A percentile compares a stretch with the other conserved stretches of the same genome.
Evolutionary conservation across 2,797 vertebrate genomes (phyloP).

Genomic region (Acipenser transmontanus): DNA sequence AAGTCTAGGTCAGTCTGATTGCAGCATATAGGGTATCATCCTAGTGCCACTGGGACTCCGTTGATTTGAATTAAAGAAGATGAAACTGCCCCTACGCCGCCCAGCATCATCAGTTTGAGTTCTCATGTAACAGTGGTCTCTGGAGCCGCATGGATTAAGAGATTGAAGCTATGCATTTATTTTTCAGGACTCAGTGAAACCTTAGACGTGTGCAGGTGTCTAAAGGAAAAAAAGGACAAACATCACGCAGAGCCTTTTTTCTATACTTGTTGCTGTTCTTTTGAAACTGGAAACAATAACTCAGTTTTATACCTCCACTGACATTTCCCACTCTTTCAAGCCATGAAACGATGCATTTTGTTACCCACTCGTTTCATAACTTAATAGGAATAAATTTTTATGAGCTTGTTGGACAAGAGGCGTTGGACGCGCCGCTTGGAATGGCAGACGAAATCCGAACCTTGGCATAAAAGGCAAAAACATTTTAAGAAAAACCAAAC

Average conservation of each 20-base stretch:
- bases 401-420: constrained; percentile 31
- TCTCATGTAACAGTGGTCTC: constrained; percentile 95
- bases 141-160: constrained; percentile 98
- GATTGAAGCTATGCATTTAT: constrained; percentile 95
- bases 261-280: constrained; percentile 72
- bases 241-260: constrained; percentile 53
- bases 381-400: constrained; percentile 48
- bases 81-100: constrained; percentile 78
- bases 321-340: constrained; percentile 67
- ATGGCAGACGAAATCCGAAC: constrained; percentile 13
- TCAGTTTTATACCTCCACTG: constrained; percentile 80
- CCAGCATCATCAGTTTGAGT: constrained; percentile 79
- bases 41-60: constrained; percentile 78
- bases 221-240: constrained; percentile 63
- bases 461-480: constrained; percentile 14
- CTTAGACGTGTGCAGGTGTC: constrained; percentile 95
- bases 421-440: constrained; percentile 30
- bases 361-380: constrained; percentile 57
- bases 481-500: constrained; percentile 25
- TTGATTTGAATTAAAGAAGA: constrained; percentile 96
- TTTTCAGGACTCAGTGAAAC: constrained; percentile 95
- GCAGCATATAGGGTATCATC: constrained; percentile 99
- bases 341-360: constrained; percentile 70
- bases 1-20: constrained; percentile 99
- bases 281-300: constrained; percentile 82